Percentiles rank a stretch among this genome's conserved stretches.
Evolutionary conservation across 2,113 vertebrate species (phyloP).

Genomic region (Burhinus oedicnemus): DNA sequence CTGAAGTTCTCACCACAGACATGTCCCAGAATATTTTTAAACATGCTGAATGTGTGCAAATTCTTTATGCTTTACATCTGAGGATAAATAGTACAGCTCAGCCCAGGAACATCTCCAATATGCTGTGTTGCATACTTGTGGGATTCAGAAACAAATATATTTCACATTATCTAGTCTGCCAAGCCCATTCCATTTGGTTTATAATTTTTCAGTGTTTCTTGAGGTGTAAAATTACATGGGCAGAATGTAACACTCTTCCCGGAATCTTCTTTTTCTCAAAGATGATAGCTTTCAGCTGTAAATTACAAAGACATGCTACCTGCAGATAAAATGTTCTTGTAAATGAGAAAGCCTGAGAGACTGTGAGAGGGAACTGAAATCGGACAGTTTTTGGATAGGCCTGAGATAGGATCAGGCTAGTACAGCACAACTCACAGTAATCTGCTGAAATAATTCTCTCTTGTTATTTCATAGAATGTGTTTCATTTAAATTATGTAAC

Average conservation of each 20-base stretch:
- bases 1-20: not conserved
- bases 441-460: not conserved
- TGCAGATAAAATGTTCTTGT: not conserved
- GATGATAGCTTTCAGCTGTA: not conserved
- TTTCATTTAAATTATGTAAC: not conserved
- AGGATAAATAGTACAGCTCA: not conserved
- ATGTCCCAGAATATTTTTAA: not conserved
- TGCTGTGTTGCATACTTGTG: not conserved
- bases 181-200: not conserved
- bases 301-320: not conserved
- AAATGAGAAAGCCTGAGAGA: not conserved
- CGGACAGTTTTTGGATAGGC: not conserved
- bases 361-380: not conserved
- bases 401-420: not conserved
- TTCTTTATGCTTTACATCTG: not conserved
- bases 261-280: not conserved
- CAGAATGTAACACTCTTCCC: not conserved
- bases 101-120: not conserved
- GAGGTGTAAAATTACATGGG: not conserved
- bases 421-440: not conserved
- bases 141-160: too few species aligned
- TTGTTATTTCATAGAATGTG: not conserved
- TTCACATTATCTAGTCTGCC: not conserved
- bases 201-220: not conserved
- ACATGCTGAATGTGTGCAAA: not conserved